These are phyloP conservation scores for Epinephelus awoara DNA, from an alignment of 2,797 vertebrate species.

Conservation along the genomic window DNA sequence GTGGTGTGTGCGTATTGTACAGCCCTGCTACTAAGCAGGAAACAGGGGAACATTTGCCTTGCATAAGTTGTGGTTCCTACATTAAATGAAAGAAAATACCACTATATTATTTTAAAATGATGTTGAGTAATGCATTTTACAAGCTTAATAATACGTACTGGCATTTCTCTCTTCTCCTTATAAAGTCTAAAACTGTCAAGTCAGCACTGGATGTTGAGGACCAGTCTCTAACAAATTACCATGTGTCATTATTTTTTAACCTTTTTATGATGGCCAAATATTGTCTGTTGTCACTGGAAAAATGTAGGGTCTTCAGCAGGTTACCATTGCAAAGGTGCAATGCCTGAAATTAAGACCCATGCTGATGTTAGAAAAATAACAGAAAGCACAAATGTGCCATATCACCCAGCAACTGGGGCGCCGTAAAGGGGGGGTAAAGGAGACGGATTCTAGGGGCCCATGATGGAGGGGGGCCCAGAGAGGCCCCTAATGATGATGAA, in stretches of 20 bases:
- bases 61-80: not conserved
- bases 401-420: too few species aligned
- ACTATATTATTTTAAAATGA: not conserved
- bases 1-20: not conserved
- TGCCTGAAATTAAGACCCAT: not conserved
- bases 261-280: not conserved
- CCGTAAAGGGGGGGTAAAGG: too few species aligned
- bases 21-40: not conserved
- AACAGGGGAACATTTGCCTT: not conserved
- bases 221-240: not conserved
- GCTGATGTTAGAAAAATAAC: not conserved
- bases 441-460: too few species aligned
- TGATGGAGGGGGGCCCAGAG: too few species aligned
- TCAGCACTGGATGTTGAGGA: not conserved
- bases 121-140: not conserved
- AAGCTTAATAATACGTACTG: not conserved
- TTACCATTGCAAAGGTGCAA: not conserved
- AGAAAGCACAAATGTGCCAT: too few species aligned
- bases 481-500: too few species aligned
- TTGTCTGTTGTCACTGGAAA: not conserved
- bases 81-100: constrained; percentile 1
- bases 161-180: not conserved
- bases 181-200: not conserved
- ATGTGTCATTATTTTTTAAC: not conserved
- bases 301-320: not conserved